Conservation (phyloP, 2,888 invertebrate species). For the Schizaphis graminum region DNA sequence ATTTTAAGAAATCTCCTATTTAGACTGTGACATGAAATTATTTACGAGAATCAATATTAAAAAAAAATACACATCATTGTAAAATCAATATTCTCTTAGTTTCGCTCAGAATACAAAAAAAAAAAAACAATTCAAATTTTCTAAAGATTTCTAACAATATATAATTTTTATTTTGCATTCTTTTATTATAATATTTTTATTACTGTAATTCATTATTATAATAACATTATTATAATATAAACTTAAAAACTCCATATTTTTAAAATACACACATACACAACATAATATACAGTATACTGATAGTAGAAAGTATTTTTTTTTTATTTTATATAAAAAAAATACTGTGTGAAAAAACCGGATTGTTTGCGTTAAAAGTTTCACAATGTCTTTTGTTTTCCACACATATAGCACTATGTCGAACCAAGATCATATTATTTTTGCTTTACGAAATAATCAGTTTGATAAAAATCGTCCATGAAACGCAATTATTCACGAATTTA, state of each 20-base stretch:
- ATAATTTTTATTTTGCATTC: background rate
- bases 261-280: background rate
- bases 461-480: slow-evolving; percentile 37
- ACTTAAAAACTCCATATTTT: background rate
- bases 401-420: background rate
- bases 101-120: background rate
- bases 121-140: background rate
- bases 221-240: background rate
- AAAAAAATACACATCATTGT: background rate
- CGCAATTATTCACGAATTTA: background rate
- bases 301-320: slow-evolving; percentile 45
- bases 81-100: background rate
- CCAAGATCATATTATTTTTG: background rate
- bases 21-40: background rate
- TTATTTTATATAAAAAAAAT: background rate
- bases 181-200: background rate
- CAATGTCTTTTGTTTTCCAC: background rate
- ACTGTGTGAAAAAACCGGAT: slow-evolving; percentile 46
- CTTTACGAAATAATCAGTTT: background rate
- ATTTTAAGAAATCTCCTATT: background rate
- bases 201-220: background rate
- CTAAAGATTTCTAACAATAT: background rate
- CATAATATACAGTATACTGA: background rate
- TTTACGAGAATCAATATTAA: background rate
- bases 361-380: slow-evolving; percentile 29